A percentile compares a stretch with the other conserved stretches of the same genome.
These are phyloP conservation scores for Stichodactyla mertensii DNA, from an alignment of 64 coral and sea anemone species.

Conservation along the genomic window DNA sequence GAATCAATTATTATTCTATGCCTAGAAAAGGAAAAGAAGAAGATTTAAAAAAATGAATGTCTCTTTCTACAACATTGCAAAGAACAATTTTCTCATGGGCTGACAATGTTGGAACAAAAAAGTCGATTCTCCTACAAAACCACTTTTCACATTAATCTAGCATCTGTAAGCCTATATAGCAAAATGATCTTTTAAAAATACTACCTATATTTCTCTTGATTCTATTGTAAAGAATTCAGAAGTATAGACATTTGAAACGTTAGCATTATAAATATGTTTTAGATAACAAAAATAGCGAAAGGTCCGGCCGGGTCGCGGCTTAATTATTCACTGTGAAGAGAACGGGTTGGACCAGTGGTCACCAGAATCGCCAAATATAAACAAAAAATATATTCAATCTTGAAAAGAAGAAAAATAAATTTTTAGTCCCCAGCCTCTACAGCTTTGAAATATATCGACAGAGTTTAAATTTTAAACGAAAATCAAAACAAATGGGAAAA, in stretches of 20 bases:
- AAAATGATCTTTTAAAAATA: too few relatives aligned
- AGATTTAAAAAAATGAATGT: too few relatives aligned
- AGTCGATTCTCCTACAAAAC: too few relatives aligned
- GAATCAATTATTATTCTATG: too few relatives aligned
- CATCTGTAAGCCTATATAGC: too few relatives aligned
- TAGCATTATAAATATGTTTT: neutral
- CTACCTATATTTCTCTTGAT: too few relatives aligned
- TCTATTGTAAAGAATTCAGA: neutral
- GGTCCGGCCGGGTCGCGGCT: neutral
- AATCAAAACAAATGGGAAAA: neutral
- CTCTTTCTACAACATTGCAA: too few relatives aligned
- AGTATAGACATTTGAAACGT: neutral
- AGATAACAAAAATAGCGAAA: neutral
- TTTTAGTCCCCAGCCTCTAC: too few relatives aligned
- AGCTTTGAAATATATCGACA: neutral
- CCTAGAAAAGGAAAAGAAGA: too few relatives aligned
- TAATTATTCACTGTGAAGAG: neutral
- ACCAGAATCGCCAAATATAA: neutral
- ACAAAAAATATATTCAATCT: conserved; percentile 8
- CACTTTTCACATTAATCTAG: too few relatives aligned
- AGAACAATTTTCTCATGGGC: too few relatives aligned
- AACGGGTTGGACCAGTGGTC: conserved; percentile 1
- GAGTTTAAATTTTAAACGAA: neutral
- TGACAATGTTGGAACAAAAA: too few relatives aligned
- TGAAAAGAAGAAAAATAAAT: neutral